Evolutionary conservation across 2,797 vertebrate genomes (phyloP), one percentile per base, ranked within the genome.

Genomic region (Poecile montanus): DNA sequence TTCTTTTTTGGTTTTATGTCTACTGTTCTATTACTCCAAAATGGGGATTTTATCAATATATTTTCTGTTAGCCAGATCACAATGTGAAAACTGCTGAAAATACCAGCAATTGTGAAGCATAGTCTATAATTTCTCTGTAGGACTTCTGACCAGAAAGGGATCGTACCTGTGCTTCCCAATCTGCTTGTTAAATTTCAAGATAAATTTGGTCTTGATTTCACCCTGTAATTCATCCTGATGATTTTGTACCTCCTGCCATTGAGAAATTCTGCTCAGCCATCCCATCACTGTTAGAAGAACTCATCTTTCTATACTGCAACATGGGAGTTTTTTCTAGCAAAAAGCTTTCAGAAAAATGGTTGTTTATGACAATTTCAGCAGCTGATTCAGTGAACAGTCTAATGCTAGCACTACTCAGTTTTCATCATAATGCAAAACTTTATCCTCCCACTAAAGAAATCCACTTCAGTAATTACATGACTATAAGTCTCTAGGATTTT

Each of bases 91-190:
- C 20, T 51, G 57, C 27, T 61, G 23, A 84, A 85, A 88, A 81
- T 2, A 6, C 30, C 44, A 63, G 45, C 26, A 75, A 45, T 20
- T 70, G 18, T n/a, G 21, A 71, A 63, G 17, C 47, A 51, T 4
- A 4, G 0, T 30, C 67, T 45, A 5, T 10, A 50, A 32, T 34
- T 75, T 74, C 61, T 78, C 1, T 0, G 45, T 10, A 34, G 16
- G 10, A 62, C 26, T 94, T 79, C 66, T 57, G 21, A 76, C 10
- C 27, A 72, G 73, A 58, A 75, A 18, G 13, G 7, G 21, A 70
- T 15, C 12, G 1, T 11, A 30, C 9, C 22, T 21, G 19, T 23
- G 29, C 21, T 72, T 20, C 13, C 42, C 57, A 30, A 53, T 30
- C 40, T 66, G 32, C 16, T 38, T 42, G 17, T 18, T 54, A 57